Conservation (phyloP, 1,140 invertebrate genomes). For the Rhyzopertha dominica region DNA sequence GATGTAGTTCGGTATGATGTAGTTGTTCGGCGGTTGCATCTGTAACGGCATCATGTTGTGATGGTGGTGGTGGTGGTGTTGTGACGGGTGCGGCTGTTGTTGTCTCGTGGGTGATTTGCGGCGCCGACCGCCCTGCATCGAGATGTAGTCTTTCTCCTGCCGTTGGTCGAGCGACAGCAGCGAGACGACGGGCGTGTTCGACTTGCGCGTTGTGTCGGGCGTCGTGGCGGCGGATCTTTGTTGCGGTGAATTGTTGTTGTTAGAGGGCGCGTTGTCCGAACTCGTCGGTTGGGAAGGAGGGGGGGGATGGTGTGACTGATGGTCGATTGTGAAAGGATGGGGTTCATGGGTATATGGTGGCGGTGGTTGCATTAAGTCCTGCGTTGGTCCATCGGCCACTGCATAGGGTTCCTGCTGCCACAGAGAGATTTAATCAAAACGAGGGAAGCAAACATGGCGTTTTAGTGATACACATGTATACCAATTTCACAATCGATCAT, state of each 20-base stretch:
- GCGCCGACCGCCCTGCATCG: slow-evolving; percentile 40
- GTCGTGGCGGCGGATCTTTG: slow-evolving; percentile 13
- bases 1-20: slow-evolving; percentile 2
- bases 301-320: slow-evolving; percentile 9
- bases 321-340: slow-evolving; percentile 2
- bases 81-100: slow-evolving; percentile 7
- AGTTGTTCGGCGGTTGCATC: slow-evolving; percentile 9
- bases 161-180: slow-evolving; percentile 38
- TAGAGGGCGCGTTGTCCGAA: slow-evolving; percentile 1
- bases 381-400: slow-evolving; percentile 5
- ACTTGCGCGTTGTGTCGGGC: slow-evolving; percentile 21
- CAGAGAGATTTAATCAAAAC: too few species aligned
- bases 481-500: too few species aligned
- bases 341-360: not conserved
- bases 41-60: slow-evolving; percentile 1
- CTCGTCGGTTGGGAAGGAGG: slow-evolving; percentile 13
- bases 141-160: slow-evolving; percentile 39
- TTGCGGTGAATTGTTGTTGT: slow-evolving; percentile 1
- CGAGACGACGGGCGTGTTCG: slow-evolving; percentile 40
- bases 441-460: too few species aligned
- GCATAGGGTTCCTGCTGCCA: slow-evolving; percentile 11
- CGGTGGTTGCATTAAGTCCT: slow-evolving; percentile 8
- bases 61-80: slow-evolving; percentile 8
- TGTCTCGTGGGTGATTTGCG: slow-evolving; percentile 18
- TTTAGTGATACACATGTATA: too few species aligned